Evolutionary conservation across 2,888 invertebrate species (phyloP), one percentile per base, ranked within the genome.

Genomic region (Acronicta psi): DNA sequence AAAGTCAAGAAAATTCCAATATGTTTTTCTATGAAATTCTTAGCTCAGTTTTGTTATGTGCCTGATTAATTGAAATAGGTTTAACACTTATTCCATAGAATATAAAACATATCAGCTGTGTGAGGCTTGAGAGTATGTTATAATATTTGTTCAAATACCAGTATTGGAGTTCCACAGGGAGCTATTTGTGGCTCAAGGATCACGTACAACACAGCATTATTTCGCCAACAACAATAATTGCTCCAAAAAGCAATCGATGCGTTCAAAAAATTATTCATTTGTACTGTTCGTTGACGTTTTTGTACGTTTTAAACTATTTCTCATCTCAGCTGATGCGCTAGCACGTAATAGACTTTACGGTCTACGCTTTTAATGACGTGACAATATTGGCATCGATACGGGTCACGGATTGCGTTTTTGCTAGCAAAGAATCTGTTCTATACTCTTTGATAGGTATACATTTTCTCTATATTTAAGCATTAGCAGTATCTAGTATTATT

Each of bases 331-430:
- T 49, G 55, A 69, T 73, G 71, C 81, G 81, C 79, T 76, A 66
- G 75, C 88, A 89, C 88, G 89, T 88, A 85, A 79, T 78, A 68
- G 76, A 64, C 58, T 61, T 87, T 80, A 88, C 86, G 86, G 82
- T 85, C 83, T 78, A 77, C 79, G 85, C 76, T 61, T 76, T 70
- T 84, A 81, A 82, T 81, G 88, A 88, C 89, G 90, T 88, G 90
- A 88, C 88, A 78, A 86, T 90, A 89, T 88, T 77, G 86, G 74
- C 73, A 71, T 75, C 77, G 82, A 79, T 66, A 77, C 79, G 78
- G 81, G 81, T 84, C 78, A 75, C 68, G 67, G 69, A 63, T 69
- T 61, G 54, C 9, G 41, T 46, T 62, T 66, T 66, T 50, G 38
- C 52, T 1, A 50, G 11, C 43, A 51, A 20, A 50, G 23, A 42